These are phyloP conservation scores for Sander lucioperca DNA, from an alignment of 2,113 vertebrate genomes.

Conservation along the genomic window DNA sequence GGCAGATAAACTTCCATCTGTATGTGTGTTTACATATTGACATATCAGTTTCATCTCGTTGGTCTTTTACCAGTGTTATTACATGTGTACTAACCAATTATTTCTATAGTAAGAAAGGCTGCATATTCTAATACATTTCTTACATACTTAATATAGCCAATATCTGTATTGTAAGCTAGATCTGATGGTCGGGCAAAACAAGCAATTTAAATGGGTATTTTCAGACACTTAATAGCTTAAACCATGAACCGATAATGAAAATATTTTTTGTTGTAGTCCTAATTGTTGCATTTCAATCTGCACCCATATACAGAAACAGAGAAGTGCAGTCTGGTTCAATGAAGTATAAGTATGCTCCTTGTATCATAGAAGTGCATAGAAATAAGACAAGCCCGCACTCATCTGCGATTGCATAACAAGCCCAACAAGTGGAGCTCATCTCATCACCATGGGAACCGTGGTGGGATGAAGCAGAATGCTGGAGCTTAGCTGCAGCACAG, in stretches of 20 bases:
- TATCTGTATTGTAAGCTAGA: not conserved
- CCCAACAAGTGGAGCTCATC: slow-evolving; percentile 80
- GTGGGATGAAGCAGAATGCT: slow-evolving; percentile 75
- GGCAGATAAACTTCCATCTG: not conserved
- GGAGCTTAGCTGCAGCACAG: slow-evolving; percentile 56
- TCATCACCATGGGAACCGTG: slow-evolving; percentile 82
- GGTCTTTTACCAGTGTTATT: not conserved
- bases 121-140: not conserved
- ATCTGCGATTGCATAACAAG: slow-evolving; percentile 81
- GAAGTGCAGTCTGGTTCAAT: slow-evolving; percentile 9
- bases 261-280: not conserved
- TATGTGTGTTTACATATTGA: not conserved
- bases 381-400: slow-evolving; percentile 82
- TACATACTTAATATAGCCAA: not conserved
- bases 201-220: not conserved
- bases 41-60: not conserved
- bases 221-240: not conserved
- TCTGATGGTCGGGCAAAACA: not conserved
- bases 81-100: not conserved
- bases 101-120: not conserved
- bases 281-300: not conserved
- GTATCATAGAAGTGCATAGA: slow-evolving; percentile 59
- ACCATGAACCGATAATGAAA: not conserved
- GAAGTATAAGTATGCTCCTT: slow-evolving; percentile 28
- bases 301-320: not conserved